Evolutionary conservation across 2,113 vertebrate species (phyloP).

Genomic region (Proterorhinus semilunaris): DNA sequence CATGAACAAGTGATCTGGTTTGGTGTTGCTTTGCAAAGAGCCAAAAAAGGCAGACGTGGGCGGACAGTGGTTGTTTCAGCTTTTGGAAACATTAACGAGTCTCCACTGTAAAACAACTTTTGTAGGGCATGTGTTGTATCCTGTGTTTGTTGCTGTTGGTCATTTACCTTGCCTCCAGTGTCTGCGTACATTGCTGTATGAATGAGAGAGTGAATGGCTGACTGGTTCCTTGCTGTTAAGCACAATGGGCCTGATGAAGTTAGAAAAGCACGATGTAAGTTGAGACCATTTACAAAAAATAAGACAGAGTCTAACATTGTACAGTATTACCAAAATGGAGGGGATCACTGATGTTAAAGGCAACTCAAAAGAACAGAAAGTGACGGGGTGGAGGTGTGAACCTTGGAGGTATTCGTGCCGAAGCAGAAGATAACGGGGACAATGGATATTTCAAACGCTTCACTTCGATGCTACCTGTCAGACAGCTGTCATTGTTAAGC

Average conservation of each 20-base stretch:
- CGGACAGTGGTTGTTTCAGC: constrained; percentile 32
- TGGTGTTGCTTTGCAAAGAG: constrained; percentile 34
- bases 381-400: constrained; percentile 34
- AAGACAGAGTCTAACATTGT: too few relatives aligned
- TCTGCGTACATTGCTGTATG: background rate
- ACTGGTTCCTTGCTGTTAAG: background rate
- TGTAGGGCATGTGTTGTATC: constrained; percentile 6
- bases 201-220: too few relatives aligned
- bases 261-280: too few relatives aligned
- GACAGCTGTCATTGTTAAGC: constrained; percentile 66
- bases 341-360: constrained; percentile 35
- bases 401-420: constrained; percentile 35
- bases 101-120: constrained; percentile 9
- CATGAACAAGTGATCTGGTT: constrained; percentile 56
- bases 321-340: constrained; percentile 18
- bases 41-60: constrained; percentile 22
- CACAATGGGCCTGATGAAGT: too few relatives aligned
- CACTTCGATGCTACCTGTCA: constrained; percentile 66
- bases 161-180: background rate
- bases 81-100: constrained; percentile 28
- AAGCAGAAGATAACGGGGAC: constrained; percentile 40
- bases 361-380: constrained; percentile 37
- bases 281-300: too few relatives aligned
- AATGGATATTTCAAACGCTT: constrained; percentile 61
- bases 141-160: too few relatives aligned